Evolutionary conservation across 2,797 vertebrate genomes (phyloP).

Genomic region (Denticeps clupeoides): DNA sequence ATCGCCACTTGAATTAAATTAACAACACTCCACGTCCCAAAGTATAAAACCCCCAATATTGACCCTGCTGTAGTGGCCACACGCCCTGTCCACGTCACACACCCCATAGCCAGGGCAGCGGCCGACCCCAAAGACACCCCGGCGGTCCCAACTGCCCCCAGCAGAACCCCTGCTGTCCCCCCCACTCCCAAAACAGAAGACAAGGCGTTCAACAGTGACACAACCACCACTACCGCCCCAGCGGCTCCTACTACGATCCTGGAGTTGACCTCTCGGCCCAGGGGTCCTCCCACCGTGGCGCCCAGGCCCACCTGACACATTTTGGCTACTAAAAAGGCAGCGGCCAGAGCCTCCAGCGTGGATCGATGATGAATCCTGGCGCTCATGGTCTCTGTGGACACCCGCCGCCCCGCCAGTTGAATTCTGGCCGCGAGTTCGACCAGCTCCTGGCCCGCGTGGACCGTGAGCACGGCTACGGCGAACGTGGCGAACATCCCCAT

Average conservation of each 20-base stretch:
- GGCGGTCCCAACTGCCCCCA: conserved; percentile 27
- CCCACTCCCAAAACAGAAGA: conserved; percentile 19
- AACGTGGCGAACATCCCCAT: conserved; percentile 32
- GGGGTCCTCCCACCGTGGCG: conserved; percentile 17
- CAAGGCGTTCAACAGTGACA: conserved; percentile 6
- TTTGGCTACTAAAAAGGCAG: conserved; percentile 28
- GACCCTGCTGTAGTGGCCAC: conserved; percentile 20
- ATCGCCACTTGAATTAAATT: conserved; percentile 21
- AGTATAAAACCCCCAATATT: conserved; percentile 11
- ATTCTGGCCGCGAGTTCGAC: conserved; percentile 16
- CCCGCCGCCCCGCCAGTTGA: conserved; percentile 4
- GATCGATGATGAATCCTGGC: conserved; percentile 17
- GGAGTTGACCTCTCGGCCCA: conserved; percentile 11
- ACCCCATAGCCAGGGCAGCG: conserved; percentile 18
- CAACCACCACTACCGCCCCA: conserved; percentile 2
- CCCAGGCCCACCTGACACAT: conserved; percentile 31
- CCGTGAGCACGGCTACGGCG: conserved; percentile 25
- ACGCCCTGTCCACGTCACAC: conserved; percentile 20
- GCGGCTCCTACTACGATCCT: conserved; percentile 20
- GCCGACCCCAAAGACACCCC: conserved; percentile 29
- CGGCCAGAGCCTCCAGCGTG: conserved; percentile 22
- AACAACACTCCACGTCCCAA: conserved; percentile 21
- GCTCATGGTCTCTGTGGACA: conserved; percentile 19
- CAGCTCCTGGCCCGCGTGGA: conserved; percentile 29
- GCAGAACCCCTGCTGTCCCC: conserved; percentile 26